phyloP scores from a whole-genome alignment of 2,113 vertebrate genomes.

The Ailuropoda melanoleuca region DNA sequence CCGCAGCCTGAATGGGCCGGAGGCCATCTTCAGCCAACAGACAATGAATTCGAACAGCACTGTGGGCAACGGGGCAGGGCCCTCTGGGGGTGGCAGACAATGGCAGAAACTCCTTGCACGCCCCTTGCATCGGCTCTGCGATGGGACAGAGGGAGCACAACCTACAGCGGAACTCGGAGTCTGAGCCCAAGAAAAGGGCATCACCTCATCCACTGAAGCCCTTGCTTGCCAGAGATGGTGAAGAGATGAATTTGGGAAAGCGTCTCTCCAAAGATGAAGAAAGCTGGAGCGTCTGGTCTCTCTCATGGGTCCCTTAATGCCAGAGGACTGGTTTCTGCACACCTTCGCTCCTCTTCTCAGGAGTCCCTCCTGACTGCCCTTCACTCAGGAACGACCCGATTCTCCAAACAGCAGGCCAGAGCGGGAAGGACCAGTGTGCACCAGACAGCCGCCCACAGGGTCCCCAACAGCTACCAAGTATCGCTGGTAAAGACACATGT shows the following conservation, averaged over 20 bases:
- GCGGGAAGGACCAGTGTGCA: background rate
- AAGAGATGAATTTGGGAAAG: background rate
- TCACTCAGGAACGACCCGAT: background rate
- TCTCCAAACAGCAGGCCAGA: too few species aligned
- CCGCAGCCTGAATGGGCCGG: background rate
- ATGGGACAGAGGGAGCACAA: background rate
- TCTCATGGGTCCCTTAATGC: background rate
- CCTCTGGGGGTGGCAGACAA: background rate
- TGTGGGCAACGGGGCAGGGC: background rate
- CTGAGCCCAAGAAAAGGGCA: background rate
- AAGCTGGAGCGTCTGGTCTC: background rate
- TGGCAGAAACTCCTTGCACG: background rate
- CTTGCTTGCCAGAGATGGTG: background rate
- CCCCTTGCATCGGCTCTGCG: background rate
- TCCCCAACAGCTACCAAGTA: background rate
- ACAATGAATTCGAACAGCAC: fast-evolving
- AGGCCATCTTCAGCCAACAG: background rate
- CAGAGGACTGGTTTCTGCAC: background rate
- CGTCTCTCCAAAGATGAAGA: background rate
- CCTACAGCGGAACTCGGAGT: background rate
- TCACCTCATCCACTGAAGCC: background rate
- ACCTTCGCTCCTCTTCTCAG: background rate
- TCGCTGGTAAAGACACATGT: background rate
- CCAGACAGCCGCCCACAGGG: background rate
- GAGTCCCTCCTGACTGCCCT: background rate